A percentile compares a stretch with the other conserved stretches of the same genome.
phyloP scores from a whole-genome alignment of 23 tunicate genomes.

The Clavelina lepadiformis region DNA sequence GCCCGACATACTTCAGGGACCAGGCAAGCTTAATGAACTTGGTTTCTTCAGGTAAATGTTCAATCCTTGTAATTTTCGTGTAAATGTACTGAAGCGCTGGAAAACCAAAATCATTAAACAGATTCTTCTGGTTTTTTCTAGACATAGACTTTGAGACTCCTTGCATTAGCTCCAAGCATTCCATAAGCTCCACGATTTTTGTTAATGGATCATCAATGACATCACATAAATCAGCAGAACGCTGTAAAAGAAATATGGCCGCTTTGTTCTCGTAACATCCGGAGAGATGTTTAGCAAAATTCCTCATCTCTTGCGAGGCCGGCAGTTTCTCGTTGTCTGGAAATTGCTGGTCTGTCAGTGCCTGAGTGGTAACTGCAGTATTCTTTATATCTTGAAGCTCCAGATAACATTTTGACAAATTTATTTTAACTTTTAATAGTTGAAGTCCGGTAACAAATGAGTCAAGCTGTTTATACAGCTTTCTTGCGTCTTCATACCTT shows the following conservation, averaged over 20 bases:
- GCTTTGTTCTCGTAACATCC: not conserved
- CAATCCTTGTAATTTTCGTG: not conserved
- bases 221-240: not conserved
- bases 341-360: not conserved
- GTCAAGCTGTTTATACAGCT: not conserved
- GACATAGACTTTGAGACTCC: conserved; percentile 7
- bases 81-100: not conserved
- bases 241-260: not conserved
- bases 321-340: not conserved
- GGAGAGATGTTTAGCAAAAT: not conserved
- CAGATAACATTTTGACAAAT: not conserved
- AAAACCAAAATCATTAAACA: not conserved
- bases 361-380: not conserved
- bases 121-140: not conserved
- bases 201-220: not conserved
- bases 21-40: conserved; percentile 18
- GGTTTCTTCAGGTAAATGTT: not conserved
- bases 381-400: not conserved
- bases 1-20: conserved; percentile 15
- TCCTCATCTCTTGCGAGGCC: not conserved
- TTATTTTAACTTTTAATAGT: conserved; percentile 1
- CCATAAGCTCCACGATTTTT: not conserved
- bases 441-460: not conserved
- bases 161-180: conserved; percentile 7
- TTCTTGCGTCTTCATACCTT: not conserved